Evolutionary conservation across 2,113 vertebrate species (phyloP), one percentile per base, ranked within the genome.

Genomic region (Addax nasomaculatus): DNA sequence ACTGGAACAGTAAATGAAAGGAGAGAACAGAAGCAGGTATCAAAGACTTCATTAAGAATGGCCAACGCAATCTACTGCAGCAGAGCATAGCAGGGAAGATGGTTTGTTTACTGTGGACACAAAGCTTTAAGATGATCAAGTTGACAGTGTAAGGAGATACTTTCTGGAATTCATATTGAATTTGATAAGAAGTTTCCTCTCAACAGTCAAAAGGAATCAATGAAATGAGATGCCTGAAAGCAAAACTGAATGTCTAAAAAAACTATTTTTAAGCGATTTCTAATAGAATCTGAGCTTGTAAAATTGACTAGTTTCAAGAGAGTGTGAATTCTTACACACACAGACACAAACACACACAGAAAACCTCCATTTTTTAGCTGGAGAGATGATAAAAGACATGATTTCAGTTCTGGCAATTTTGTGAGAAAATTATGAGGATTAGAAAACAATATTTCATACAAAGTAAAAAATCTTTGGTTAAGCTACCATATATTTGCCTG

Each of bases 111-210:
- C n/a, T 70, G 1, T 81, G 36, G 19, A 55, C 78, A 76, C 17
- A 96, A 33, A 67, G 45, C 83, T 91, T 85, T 84, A 53, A 95
- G 29, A 79, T 49, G 93, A 49, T 14, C 85, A 90, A 88, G 29
- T 45, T 80, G 45, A 33, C 8, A 70, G 21, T 60, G 10, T 39
- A 57, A 92, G 62, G 58, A 62, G 21, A 70, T 29, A 70, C 78
- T 95, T 96, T 93, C 86, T 94, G 58, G 93, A 78, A 29, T 4
- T 14, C 7, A 58, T 1, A 89, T 21, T 25, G n/a, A 89, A 85
- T 92, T 94, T 94, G 62, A 49, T 85, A 17, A 76, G 62, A 92
- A 58, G 29, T 83, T 96, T 94, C 49, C 76, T 84, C 17, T 86
- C 58, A 47, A 49, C 4, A 58, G 53, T 47, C 58, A 62, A 90